Evolutionary conservation across 2,113 vertebrate genomes (phyloP).

Genomic region (Ammodytes dubius): DNA sequence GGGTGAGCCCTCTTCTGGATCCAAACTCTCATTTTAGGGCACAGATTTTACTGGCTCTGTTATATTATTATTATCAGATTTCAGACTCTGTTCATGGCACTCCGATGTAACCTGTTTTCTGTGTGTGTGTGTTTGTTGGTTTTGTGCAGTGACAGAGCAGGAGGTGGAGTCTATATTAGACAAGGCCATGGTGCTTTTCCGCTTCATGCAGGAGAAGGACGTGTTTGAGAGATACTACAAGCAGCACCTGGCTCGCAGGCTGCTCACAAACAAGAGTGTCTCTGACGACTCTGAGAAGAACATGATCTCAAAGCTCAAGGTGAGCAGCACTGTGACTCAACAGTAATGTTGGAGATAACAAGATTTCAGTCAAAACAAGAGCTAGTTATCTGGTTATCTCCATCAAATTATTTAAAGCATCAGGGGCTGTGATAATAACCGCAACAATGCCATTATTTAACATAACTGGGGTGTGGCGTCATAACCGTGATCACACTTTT

Average conservation of each 20-base stretch:
- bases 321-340: conserved; percentile 57
- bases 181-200: conserved; percentile 99
- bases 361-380: neutral
- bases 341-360: neutral
- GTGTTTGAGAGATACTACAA: conserved; percentile 99
- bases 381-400: neutral
- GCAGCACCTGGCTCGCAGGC: conserved; percentile 96
- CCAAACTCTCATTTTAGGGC: neutral
- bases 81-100: neutral
- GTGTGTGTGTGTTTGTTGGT: neutral
- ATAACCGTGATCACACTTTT: too few species aligned
- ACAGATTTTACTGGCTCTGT: neutral
- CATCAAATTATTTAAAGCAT: neutral
- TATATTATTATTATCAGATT: neutral
- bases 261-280: conserved; percentile 99
- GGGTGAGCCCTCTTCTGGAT: conserved; percentile 86
- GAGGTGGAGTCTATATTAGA: conserved; percentile 99
- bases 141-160: conserved; percentile 93
- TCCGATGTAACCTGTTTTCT: neutral
- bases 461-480: too few species aligned
- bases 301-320: conserved; percentile 99
- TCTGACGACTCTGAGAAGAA: conserved; percentile 99
- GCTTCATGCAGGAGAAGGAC: conserved; percentile 99
- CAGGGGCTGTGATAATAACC: too few species aligned
- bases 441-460: too few species aligned